Base-by-base conservation (phyloP, 2,113 vertebrate genomes). In the Forbesichthys agassizii region DNA sequence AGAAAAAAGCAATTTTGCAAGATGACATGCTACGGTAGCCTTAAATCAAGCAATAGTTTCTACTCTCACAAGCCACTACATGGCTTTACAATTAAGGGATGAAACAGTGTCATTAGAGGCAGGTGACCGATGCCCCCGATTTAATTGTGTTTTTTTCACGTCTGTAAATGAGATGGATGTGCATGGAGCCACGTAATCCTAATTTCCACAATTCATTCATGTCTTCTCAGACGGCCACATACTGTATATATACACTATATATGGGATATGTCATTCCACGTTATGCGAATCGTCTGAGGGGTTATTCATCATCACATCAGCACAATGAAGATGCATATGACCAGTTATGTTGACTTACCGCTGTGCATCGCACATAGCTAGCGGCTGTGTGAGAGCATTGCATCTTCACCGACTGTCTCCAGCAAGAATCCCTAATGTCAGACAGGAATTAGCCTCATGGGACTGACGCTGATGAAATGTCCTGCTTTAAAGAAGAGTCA, bases 321-420 rank as follows among this genome's bases (percentile, higher is more conserved):
- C 70, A 70, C 83, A 78, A 84, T 81, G 85, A 86, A 75, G 86
- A 84, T 74, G 36, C 70, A 83, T 77, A 78, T 69, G 48, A 8
- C 13, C 13, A 3, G n/a, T 52, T 52, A 4, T n/a, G 14, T n/a
- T 10, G 7, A 13, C 14, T 11, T 4, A 52, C 1, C 51, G 14
- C 51, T 11, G 9, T 52, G 1, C 11, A 11, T 14, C 49, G 14
- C 0, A 52, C 4, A 52, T 8, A 42, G 36, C 36, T 42, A 42
- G 36, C 36, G 27, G 27, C 7, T 42, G 7, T 42, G 36, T 42
- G 36, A 42, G 5, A 5, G 36, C 36, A 42, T 42, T 42, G 7
- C 36, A 42, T 42, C 36, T 14, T 52, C 2, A 52, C 3, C 49
- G 10, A 52, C 49, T 14, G 49, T 52, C 11, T 52, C 11, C 7